Evolutionary conservation across 2,888 invertebrate genomes (phyloP), one percentile per base, ranked within the genome.

Genomic region (Capitulum mitella): DNA sequence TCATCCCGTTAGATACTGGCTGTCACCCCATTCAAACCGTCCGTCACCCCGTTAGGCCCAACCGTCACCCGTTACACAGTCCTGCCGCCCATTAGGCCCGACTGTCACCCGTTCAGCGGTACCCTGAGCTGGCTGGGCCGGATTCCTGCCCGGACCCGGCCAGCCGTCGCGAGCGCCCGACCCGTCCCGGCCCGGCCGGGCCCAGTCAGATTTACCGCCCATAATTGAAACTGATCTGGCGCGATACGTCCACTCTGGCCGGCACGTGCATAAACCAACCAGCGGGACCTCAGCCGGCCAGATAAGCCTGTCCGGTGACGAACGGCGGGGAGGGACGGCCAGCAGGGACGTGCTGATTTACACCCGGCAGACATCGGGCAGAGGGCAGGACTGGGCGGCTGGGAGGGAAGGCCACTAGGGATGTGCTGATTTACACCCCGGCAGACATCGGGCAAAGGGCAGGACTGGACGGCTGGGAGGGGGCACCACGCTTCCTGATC

Each of bases 201-300:
- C 70, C 64, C 22, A 32, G 34, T 40, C 37, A 26, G 70, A 70
- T 70, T 70, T 70, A 70, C 37, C 10, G 70, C 34, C 70, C 34
- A 70, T 70, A 70, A 70, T 70, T 70, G 70, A 70, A 26, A 26
- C 37, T 70, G 37, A 70, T 70, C 70, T 40, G 40, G 70, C 70
- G 70, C 70, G 70, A 70, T 70, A 70, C 40, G 70, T 70, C 70
- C 19, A 6, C 70, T 1, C 26, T 10, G 70, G 10, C 26, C 40
- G 70, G 70, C 70, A 26, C 70, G 70, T 19, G 70, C 70, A 70
- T 70, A 70, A 70, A 70, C 70, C 70, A 70, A 70, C 10, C 70
- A 40, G 70, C 70, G 70, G 70, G 70, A 70, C 32, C 34, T 22
- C 64, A 3, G 70, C 3, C 70, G 29, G 70, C 37, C 40, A 70